phyloP scores from a whole-genome alignment of 2,113 vertebrate species.

The Myotis davidii region DNA sequence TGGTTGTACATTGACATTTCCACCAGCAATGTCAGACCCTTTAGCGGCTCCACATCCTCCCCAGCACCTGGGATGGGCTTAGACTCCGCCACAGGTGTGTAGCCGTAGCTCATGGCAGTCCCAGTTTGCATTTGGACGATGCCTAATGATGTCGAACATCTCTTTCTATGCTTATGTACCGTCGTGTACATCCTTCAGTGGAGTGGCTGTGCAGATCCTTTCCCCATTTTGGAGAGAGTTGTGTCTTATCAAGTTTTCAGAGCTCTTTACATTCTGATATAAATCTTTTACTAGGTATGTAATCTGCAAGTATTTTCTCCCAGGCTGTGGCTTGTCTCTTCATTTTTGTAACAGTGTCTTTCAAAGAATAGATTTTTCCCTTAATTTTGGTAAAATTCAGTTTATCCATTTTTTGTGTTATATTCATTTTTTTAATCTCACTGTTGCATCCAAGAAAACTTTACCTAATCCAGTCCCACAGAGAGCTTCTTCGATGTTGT shows the following conservation, averaged over 20 bases:
- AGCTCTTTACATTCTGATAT: background rate
- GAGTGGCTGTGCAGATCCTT: background rate
- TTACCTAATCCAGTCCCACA: background rate
- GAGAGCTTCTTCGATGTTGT: background rate
- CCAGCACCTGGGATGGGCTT: background rate
- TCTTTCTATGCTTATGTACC: background rate
- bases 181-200: background rate
- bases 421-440: background rate
- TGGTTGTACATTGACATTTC: background rate
- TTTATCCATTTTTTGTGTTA: background rate
- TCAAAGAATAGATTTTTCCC: slow-evolving; percentile 5
- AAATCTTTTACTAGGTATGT: background rate
- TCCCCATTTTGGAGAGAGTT: background rate
- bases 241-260: background rate
- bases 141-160: background rate
- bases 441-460: background rate
- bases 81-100: background rate
- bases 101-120: background rate
- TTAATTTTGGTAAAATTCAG: slow-evolving; percentile 13
- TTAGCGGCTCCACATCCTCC: background rate
- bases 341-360: background rate
- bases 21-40: background rate
- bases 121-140: background rate
- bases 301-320: background rate
- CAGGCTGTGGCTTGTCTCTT: background rate